Evolutionary conservation across 92 coral and sea anemone genomes (phyloP).

Genomic region (Epizoanthus scotinus): DNA sequence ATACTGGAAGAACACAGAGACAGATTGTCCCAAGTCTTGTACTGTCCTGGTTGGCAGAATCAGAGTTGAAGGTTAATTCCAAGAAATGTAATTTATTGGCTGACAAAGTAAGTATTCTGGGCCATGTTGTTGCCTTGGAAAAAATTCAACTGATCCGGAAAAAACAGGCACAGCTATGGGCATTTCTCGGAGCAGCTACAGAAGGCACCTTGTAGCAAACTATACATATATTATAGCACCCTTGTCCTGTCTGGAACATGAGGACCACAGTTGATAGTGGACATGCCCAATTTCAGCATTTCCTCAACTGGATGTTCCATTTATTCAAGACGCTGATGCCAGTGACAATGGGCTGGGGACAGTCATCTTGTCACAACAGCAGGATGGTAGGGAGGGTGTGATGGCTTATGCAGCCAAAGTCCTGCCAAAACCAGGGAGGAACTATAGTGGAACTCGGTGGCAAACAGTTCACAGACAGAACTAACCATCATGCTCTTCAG

Average conservation of each 20-base stretch:
- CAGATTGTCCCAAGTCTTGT: slow-evolving; percentile 35
- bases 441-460: neutral
- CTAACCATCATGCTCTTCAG: slow-evolving; percentile 28
- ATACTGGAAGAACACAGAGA: slow-evolving; percentile 35
- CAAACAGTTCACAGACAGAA: slow-evolving; percentile 20
- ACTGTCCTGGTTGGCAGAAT: slow-evolving; percentile 28
- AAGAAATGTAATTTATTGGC: slow-evolving; percentile 45
- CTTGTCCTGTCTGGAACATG: slow-evolving; percentile 5
- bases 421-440: slow-evolving; percentile 16
- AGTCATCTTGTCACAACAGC: slow-evolving; percentile 15
- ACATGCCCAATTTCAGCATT: slow-evolving; percentile 31
- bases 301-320: slow-evolving; percentile 20
- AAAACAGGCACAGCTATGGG: slow-evolving; percentile 38
- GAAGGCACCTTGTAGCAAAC: slow-evolving; percentile 44
- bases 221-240: slow-evolving; percentile 43
- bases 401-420: too few relatives aligned
- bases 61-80: slow-evolving; percentile 32
- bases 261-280: slow-evolving; percentile 17
- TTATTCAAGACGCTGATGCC: slow-evolving; percentile 43
- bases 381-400: too few relatives aligned
- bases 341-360: slow-evolving; percentile 36
- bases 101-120: slow-evolving; percentile 24
- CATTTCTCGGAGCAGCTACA: slow-evolving; percentile 43
- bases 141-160: slow-evolving; percentile 42
- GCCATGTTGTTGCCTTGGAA: slow-evolving; percentile 28